Base-by-base conservation (phyloP, 2,797 vertebrate species). In the Ctenochaetus hawaiiensis region DNA sequence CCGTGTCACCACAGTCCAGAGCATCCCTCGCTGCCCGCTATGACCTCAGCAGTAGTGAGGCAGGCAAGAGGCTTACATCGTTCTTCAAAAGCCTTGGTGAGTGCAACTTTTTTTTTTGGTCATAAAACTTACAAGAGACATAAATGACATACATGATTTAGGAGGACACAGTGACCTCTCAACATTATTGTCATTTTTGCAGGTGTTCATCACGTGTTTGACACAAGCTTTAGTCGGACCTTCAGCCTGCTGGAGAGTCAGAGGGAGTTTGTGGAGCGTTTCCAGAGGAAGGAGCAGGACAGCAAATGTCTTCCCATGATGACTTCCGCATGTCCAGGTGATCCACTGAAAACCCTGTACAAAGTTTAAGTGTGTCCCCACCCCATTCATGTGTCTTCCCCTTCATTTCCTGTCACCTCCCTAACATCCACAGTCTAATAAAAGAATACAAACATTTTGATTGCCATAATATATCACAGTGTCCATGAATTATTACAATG, bases 231-330 rank as follows among this genome's bases (percentile, higher is more conserved):
- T 63, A 96, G 97, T 20, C 96, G 98, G 70, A 97, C 96, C 70
- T 99, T 99, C 92, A 99, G 97, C 84, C 94, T 99, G 10, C 53
- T 99, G 44, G 98, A 99, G 90, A 97, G 96, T 84, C 97, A 98
- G 85, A 88, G 67, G 5, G 98, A 99, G 93, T 99, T 99, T 44
- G 82, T 99, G 37, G 91, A 87, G 51, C 95, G 98, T 45, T 98
- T 97, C 86, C 94, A 54, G 13, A 92, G 45, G 57, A 96, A 91
- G 49, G 80, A 93, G 11, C 86, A 93, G 70, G 96, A 97, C 67
- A 89, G 63, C 6, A 91, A 93, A 59, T 83, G 95, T 30, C 83
- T 99, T 83, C 98, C 98, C 0, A 94, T 99, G 97, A 77, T 99
- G 78, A 94, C 97, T 0, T 98, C 98, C 0, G 96, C 97, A 79